Conservation (phyloP, 2,888 invertebrate species). For the Candidula unifasciata region DNA sequence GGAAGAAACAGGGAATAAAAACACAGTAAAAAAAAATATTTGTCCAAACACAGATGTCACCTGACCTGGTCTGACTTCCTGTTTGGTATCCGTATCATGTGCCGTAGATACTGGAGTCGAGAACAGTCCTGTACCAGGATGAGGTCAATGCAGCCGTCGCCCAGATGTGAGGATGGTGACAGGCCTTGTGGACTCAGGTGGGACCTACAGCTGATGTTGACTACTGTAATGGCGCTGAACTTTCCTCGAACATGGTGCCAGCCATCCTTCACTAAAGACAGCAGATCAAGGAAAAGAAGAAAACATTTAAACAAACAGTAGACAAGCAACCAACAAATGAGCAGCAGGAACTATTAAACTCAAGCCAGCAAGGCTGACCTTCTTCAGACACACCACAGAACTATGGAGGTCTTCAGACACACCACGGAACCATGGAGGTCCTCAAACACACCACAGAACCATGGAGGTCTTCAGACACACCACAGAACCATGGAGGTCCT, state of each 20-base stretch:
- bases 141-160: constrained; percentile 88
- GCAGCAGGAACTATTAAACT: too few relatives aligned
- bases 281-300: not conserved
- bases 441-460: too few relatives aligned
- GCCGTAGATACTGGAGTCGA: constrained; percentile 84
- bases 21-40: too few relatives aligned
- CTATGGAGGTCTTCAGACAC: too few relatives aligned
- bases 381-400: too few relatives aligned
- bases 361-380: too few relatives aligned
- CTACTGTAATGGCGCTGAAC: constrained; percentile 85
- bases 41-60: too few relatives aligned
- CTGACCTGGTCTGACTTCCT: constrained; percentile 84
- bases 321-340: not conserved
- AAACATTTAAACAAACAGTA: not conserved
- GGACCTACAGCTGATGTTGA: constrained; percentile 88
- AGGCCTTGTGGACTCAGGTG: constrained; percentile 86
- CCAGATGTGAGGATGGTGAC: constrained; percentile 87
- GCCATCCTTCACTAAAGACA: constrained; percentile 55
- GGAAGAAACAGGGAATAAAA: too few relatives aligned
- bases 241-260: constrained; percentile 83
- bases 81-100: constrained; percentile 81
- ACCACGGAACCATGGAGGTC: too few relatives aligned
- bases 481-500: too few relatives aligned
- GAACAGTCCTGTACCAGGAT: constrained; percentile 86
- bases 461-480: too few relatives aligned